Evolutionary conservation across 2,797 vertebrate species (phyloP).

Genomic region (Microcaecilia unicolor): DNA sequence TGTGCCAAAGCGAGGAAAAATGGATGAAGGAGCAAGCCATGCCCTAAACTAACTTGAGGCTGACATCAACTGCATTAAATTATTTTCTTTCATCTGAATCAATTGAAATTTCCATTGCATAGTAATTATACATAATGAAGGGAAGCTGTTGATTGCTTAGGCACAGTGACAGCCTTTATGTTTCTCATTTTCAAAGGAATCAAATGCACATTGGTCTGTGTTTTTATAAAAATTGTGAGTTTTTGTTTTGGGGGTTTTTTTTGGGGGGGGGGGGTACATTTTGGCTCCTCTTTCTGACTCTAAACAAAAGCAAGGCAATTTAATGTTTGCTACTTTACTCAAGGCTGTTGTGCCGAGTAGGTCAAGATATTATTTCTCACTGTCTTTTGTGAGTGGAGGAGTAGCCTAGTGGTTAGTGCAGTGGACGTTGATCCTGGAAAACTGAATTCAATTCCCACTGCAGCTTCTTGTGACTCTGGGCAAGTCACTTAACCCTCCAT

Average conservation of each 20-base stretch:
- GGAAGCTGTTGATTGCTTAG: conserved; percentile 29
- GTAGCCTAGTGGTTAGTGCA: too few relatives aligned
- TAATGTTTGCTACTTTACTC: conserved; percentile 5
- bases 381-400: too few relatives aligned
- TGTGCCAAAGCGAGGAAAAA: conserved; percentile 1
- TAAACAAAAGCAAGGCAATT: too few relatives aligned
- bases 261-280: too few relatives aligned
- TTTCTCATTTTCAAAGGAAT: conserved; percentile 33
- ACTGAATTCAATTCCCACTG: too few relatives aligned
- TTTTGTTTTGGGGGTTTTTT: too few relatives aligned
- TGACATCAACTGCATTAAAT: conserved; percentile 23
- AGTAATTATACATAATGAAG: conserved; percentile 44
- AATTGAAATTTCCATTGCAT: conserved; percentile 29
- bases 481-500: too few relatives aligned
- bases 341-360: background rate
- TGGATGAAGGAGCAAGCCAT: conserved; percentile 3
- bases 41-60: conserved; percentile 15
- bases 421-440: too few relatives aligned
- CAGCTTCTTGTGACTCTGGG: too few relatives aligned
- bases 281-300: too few relatives aligned
- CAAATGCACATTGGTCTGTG: conserved; percentile 23
- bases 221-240: background rate
- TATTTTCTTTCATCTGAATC: conserved; percentile 22
- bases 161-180: conserved; percentile 34
- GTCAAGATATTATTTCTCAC: background rate